Evolutionary conservation across 2,888 invertebrate species (phyloP), one percentile per base, ranked within the genome.

Genomic region (Tipula unca): DNA sequence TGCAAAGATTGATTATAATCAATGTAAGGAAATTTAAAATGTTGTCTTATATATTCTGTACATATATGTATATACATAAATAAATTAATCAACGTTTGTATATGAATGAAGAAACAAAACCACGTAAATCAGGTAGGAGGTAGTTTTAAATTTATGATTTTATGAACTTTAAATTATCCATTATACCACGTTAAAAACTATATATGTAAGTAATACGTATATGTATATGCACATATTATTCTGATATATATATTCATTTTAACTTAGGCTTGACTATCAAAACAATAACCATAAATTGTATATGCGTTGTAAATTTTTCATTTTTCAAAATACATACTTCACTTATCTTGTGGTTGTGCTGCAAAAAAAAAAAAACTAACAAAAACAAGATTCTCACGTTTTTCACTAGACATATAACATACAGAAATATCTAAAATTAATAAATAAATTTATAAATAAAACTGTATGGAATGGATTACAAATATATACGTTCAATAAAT

Each of bases 341-440:
- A 69, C 69, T 69, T 69, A 69, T 69, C 69, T 69, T 25, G 20
- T 25, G n/a, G 5, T 3, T 17, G 42, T 54, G 17, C 17, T 54
- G 69, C 25, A 69, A 69, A 32, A 32, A 32, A 32, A 2, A 48
- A 48, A 48, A 69, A 69, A 69, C 25, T 69, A 69, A n/a, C n/a
- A n/a, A n/a, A 69, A 69, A 69, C 69, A 69, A 69, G 69, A 69
- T 69, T 69, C 69, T 69, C 69, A 69, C 69, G 69, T 69, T 69
- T 69, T 25, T 25, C 69, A 25, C 69, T 69, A 69, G 69, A 69
- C 69, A 25, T 17, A 48, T 25, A 20, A 69, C 25, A 69, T 69
- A 69, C 69, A 69, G 69, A 20, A 69, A 69, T 69, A 69, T 69
- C 69, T 69, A 69, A 25, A 20, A 69, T 69, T 69, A 69, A 69